Conservation (phyloP, 2,888 invertebrate genomes). For the Neoitamus cyanurus region DNA sequence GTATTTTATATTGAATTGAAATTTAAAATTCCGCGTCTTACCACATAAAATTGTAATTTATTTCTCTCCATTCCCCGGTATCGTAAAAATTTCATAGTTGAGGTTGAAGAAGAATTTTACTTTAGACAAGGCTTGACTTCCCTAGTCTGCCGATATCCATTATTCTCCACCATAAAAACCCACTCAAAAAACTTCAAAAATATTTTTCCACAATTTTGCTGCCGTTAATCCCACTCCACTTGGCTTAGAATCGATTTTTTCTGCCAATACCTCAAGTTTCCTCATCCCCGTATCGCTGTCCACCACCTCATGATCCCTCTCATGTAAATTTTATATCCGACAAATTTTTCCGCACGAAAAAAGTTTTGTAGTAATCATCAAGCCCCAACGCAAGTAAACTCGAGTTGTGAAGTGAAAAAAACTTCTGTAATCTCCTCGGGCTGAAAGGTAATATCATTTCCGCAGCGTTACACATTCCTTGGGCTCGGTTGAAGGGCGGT, state of each 20-base stretch:
- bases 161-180: neutral
- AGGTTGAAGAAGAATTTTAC: neutral
- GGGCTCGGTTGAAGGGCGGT: neutral
- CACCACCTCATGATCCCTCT: neutral
- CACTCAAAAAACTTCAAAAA: neutral
- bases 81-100: neutral
- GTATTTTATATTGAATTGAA: neutral
- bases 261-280: neutral
- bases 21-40: neutral
- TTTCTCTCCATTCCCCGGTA: neutral
- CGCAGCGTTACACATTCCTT: neutral
- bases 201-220: neutral
- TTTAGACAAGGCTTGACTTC: neutral
- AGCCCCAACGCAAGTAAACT: neutral
- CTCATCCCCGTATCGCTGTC: neutral
- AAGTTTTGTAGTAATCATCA: conserved; percentile 6
- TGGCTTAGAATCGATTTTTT: neutral
- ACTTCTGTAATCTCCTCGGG: conserved; percentile 13
- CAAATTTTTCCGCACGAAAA: neutral
- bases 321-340: neutral
- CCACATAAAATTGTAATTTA: neutral
- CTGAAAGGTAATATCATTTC: conserved; percentile 11
- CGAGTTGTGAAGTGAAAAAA: conserved; percentile 1
- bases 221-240: neutral
- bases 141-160: neutral